Conservation (phyloP, 2,888 invertebrate genomes). For the Elgonia sp. region DNA sequence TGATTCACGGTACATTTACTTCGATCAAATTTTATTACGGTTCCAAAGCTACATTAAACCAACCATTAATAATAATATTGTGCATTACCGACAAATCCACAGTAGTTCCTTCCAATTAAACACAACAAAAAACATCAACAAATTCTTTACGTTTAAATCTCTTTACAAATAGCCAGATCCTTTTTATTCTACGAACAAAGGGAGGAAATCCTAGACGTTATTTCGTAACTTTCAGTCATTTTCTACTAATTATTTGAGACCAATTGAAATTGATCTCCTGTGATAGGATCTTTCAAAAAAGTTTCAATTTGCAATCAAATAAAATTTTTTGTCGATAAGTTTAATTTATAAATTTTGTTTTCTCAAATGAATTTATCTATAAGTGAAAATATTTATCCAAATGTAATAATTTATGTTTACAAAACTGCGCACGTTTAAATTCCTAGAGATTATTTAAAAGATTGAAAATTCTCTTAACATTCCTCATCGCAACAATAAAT, state of each 20-base stretch:
- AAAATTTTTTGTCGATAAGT: not conserved
- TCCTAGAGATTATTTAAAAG: not conserved
- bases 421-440: too few relatives aligned
- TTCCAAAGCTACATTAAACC: slow-evolving; percentile 19
- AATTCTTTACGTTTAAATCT: slow-evolving; percentile 28
- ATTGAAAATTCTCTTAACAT: slow-evolving; percentile 1
- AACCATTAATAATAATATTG: slow-evolving; percentile 17
- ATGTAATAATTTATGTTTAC: too few relatives aligned
- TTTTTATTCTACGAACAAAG: slow-evolving; percentile 29
- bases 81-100: slow-evolving; percentile 25
- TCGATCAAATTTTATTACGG: slow-evolving; percentile 32
- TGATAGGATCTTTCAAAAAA: not conserved
- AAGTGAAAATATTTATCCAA: too few relatives aligned
- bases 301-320: not conserved
- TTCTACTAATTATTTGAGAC: slow-evolving; percentile 31
- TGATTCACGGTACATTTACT: slow-evolving; percentile 49
- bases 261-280: slow-evolving; percentile 15
- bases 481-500: slow-evolving; percentile 9
- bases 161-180: not conserved
- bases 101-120: slow-evolving; percentile 25
- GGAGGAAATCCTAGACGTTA: slow-evolving; percentile 31
- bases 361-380: too few relatives aligned
- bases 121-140: slow-evolving; percentile 18
- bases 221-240: slow-evolving; percentile 36
- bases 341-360: not conserved